Conservation (phyloP, 2,113 vertebrate genomes). For the Nerophis ophidion region DNA sequence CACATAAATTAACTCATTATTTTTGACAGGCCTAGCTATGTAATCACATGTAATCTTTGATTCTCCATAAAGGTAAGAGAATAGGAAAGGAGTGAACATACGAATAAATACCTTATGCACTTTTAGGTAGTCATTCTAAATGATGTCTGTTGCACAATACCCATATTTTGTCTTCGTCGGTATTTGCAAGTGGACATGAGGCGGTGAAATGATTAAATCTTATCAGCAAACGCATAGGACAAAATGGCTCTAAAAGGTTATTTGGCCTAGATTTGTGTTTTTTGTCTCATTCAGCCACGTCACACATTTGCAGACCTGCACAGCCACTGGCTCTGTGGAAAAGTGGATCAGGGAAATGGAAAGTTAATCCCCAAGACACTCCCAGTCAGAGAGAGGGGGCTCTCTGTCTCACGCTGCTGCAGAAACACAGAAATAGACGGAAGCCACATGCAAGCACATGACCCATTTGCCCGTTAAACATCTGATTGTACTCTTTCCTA, state of each 20-base stretch:
- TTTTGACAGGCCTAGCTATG: slow-evolving; percentile 15
- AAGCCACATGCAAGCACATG: slow-evolving; percentile 2
- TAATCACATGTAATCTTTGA: slow-evolving; percentile 39
- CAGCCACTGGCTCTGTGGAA: slow-evolving; percentile 54
- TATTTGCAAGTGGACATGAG: slow-evolving; percentile 38
- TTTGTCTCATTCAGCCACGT: slow-evolving; percentile 48
- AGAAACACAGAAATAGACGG: slow-evolving; percentile 11
- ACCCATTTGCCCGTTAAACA: not conserved
- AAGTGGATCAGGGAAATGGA: slow-evolving; percentile 67
- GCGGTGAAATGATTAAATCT: slow-evolving; percentile 9
- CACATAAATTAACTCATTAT: too few relatives aligned
- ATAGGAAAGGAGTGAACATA: slow-evolving; percentile 31
- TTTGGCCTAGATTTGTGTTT: slow-evolving; percentile 59
- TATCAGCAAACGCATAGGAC: slow-evolving; percentile 33
- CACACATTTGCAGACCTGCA: slow-evolving; percentile 53
- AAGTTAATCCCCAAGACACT: slow-evolving; percentile 65
- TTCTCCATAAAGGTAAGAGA: slow-evolving; percentile 33
- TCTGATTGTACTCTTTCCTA: not conserved
- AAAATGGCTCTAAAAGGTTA: slow-evolving; percentile 51
- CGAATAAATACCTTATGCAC: slow-evolving; percentile 32
- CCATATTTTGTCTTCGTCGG: slow-evolving; percentile 33
- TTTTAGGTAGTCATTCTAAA: slow-evolving; percentile 31
- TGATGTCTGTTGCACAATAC: slow-evolving; percentile 18
- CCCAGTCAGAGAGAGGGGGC: slow-evolving; percentile 24
- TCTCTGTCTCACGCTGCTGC: slow-evolving; percentile 31